Evolutionary conservation across 2,797 vertebrate species (phyloP), one percentile per base, ranked within the genome.

Genomic region (Protosalanx chinensis): DNA sequence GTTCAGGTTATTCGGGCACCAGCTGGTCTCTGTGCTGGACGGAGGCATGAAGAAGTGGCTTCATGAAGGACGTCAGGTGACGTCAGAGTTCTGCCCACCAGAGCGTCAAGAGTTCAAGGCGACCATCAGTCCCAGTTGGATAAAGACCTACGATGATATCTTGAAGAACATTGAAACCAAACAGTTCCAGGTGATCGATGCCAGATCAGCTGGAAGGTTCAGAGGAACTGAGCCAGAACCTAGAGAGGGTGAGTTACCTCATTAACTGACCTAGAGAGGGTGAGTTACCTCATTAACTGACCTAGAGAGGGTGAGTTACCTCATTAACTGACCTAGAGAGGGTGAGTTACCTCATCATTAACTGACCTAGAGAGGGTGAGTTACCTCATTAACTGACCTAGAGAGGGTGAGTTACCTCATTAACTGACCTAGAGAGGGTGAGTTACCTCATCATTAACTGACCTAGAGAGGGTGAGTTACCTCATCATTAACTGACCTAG

Each of bases 1-100:
- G 97, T 99, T 99, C 82, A 92, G 94, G 2, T 85, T 91, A 51
- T 99, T 98, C 0, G 96, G 98, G 0, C 98, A 99, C 88, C 79
- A 74, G 0, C 77, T 81, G 0, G 97, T 99, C 27, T 99, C 96
- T 0, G 93, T 99, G 60, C 91, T 98, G 85, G 91, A 98, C 33
- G 96, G 98, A 0, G 97, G 97, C 10, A 88, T 98, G 81, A 95
- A 89, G 85, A 93, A 92, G 73, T 99, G 98, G 98, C 64, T 92
- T 76, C 87, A 84, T 5, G 92, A 94, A 23, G 93, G 93, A 0
- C 82, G 92, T 58, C 93, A 94, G 0, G 87, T 97, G 64, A 93
- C 94, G 0, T 82, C 93, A 0, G 94, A 94, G 58, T 63, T 81
- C 73, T 72, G 70, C 16, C 64, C 76, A 41, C 94, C 94, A 0